phyloP scores from a whole-genome alignment of 2,113 vertebrate genomes.

The Cyrtonyx montezumae region DNA sequence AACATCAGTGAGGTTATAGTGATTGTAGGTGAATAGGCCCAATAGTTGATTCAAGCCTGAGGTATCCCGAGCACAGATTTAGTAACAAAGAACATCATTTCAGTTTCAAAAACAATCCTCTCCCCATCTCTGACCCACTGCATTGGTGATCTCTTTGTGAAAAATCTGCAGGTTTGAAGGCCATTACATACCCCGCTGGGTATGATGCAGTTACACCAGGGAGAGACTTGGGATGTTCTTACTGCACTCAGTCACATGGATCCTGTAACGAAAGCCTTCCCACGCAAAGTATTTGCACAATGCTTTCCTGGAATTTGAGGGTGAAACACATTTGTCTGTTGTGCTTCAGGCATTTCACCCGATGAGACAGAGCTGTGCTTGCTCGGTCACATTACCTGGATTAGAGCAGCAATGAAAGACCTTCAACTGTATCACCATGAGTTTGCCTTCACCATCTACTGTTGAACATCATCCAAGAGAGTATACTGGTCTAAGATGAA shows the following conservation, averaged over 20 bases:
- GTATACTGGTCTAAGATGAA: background rate
- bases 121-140: background rate
- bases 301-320: slow-evolving; percentile 70
- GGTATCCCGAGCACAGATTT: background rate
- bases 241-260: slow-evolving; percentile 25
- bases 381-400: background rate
- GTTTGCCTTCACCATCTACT: background rate
- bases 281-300: slow-evolving; percentile 66
- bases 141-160: background rate
- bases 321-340: slow-evolving; percentile 65
- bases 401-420: slow-evolving; percentile 16
- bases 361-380: slow-evolving; percentile 47
- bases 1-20: background rate
- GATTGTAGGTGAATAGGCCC: background rate
- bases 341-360: slow-evolving; percentile 64
- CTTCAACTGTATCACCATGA: background rate
- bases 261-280: slow-evolving; percentile 31
- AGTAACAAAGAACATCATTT: background rate
- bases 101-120: accelerated
- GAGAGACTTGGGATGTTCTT: slow-evolving; percentile 31
- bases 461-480: background rate
- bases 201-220: background rate
- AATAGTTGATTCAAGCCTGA: background rate
- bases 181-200: background rate
- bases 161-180: background rate